phyloP scores from a whole-genome alignment of 2,888 invertebrate genomes.

The Ormyrus labotus region DNA sequence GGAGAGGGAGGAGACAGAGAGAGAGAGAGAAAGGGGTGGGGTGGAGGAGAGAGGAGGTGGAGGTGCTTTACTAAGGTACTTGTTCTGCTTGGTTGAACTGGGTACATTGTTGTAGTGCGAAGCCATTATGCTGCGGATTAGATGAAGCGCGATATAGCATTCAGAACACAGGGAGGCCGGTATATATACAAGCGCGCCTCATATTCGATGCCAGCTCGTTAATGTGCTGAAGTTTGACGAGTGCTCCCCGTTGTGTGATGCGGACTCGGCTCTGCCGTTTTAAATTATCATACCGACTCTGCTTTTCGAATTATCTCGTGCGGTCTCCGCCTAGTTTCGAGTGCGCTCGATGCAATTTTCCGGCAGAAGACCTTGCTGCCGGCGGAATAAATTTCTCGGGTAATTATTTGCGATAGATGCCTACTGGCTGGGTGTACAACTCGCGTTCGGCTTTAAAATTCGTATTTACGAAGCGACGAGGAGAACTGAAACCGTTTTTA shows the following conservation, averaged over 20 bases:
- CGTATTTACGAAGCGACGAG: no score
- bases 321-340: no score
- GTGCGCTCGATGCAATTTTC: no score
- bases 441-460: no score
- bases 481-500: no score
- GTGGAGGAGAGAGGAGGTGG: neutral
- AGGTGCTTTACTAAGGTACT: slow-evolving; percentile 54
- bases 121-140: slow-evolving; percentile 48
- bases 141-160: slow-evolving; percentile 12
- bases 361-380: no score
- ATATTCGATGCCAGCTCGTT: slow-evolving; percentile 35
- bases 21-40: neutral
- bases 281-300: no score
- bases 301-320: no score
- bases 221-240: slow-evolving; percentile 30
- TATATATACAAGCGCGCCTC: slow-evolving; percentile 5
- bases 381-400: no score
- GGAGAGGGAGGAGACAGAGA: slow-evolving; percentile 3
- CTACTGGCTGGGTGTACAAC: no score
- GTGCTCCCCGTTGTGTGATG: neutral
- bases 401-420: no score
- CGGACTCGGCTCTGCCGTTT: no score
- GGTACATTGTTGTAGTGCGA: slow-evolving; percentile 58
- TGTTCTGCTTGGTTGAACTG: slow-evolving; percentile 61
- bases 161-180: neutral